A percentile compares a stretch with the other conserved stretches of the same genome.
These are phyloP conservation scores for Halesus radiatus DNA, from an alignment of 1,140 invertebrate genomes.

Conservation along the genomic window DNA sequence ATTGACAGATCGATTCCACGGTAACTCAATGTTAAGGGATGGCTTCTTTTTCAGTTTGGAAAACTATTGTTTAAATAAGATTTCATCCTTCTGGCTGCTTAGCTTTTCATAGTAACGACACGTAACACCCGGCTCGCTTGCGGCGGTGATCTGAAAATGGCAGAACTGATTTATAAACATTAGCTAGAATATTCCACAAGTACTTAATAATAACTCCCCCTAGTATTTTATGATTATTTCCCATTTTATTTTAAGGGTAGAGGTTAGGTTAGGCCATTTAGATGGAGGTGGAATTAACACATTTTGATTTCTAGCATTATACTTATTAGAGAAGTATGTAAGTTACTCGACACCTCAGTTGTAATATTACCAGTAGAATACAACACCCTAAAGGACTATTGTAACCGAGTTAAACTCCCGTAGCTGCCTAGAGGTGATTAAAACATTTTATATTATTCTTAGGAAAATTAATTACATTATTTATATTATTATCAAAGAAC, in stretches of 20 bases:
- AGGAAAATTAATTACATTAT: conserved; percentile 24
- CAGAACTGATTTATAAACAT: conserved; percentile 42
- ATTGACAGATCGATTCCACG: too few relatives aligned
- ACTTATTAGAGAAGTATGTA: background rate
- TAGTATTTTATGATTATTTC: conserved; percentile 16
- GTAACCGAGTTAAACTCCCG: conserved; percentile 6
- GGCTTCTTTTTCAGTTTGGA: too few relatives aligned
- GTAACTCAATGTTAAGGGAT: too few relatives aligned
- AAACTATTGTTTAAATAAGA: background rate
- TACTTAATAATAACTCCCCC: conserved; percentile 29
- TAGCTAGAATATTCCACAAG: conserved; percentile 41
- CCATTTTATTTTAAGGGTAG: conserved; percentile 39
- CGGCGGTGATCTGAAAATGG: conserved; percentile 27
- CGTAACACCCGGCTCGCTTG: background rate
- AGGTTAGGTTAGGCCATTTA: conserved; percentile 40
- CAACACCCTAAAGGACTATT: background rate
- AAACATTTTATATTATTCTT: conserved; percentile 33
- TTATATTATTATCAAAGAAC: conserved; percentile 30
- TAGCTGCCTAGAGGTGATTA: conserved; percentile 20
- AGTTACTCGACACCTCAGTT: conserved; percentile 18
- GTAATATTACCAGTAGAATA: conserved; percentile 16
- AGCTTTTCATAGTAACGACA: background rate
- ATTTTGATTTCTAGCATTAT: conserved; percentile 13
- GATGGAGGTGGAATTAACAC: conserved; percentile 18
- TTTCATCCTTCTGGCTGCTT: background rate